A percentile compares a stretch with the other conserved stretches of the same genome.
phyloP scores from a whole-genome alignment of 2,888 invertebrate species.

The Aelia acuminata region DNA sequence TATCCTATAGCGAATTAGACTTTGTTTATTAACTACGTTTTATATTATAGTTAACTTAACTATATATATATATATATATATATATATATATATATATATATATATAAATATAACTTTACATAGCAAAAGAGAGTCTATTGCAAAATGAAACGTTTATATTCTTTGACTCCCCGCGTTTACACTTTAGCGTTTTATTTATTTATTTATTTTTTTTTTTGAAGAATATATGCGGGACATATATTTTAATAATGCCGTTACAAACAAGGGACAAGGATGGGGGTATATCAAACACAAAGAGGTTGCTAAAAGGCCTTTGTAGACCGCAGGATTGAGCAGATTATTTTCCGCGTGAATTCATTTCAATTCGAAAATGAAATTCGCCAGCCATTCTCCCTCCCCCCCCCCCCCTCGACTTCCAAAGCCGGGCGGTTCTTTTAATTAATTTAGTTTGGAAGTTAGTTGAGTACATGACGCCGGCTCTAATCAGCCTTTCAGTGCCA shows the following conservation, averaged over 20 bases:
- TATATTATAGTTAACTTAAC: too few relatives aligned
- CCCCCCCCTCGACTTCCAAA: neutral
- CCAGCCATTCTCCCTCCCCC: too few relatives aligned
- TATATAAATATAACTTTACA: too few relatives aligned
- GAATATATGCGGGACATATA: neutral
- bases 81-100: too few relatives aligned
- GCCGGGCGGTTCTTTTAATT: conserved; percentile 43
- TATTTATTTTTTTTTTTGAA: neutral
- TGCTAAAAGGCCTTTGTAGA: neutral
- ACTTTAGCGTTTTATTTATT: too few relatives aligned
- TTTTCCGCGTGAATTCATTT: conserved; percentile 44
- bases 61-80: too few relatives aligned
- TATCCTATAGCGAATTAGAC: too few relatives aligned
- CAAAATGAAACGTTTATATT: too few relatives aligned
- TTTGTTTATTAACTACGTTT: too few relatives aligned
- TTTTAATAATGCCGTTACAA: neutral
- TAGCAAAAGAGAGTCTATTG: too few relatives aligned
- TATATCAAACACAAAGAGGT: conserved; percentile 1
- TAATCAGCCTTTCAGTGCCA: conserved; percentile 38
- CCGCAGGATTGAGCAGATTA: conserved; percentile 28
- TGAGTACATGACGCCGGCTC: conserved; percentile 38
- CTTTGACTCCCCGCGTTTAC: too few relatives aligned
- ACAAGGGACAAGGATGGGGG: neutral
- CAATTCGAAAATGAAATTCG: conserved; percentile 48
- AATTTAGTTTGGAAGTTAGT: conserved; percentile 50